A percentile compares a stretch with the other conserved stretches of the same genome.
These are phyloP conservation scores for Platycnemis pennipes DNA, from an alignment of 2,888 invertebrate genomes.

Conservation along the genomic window DNA sequence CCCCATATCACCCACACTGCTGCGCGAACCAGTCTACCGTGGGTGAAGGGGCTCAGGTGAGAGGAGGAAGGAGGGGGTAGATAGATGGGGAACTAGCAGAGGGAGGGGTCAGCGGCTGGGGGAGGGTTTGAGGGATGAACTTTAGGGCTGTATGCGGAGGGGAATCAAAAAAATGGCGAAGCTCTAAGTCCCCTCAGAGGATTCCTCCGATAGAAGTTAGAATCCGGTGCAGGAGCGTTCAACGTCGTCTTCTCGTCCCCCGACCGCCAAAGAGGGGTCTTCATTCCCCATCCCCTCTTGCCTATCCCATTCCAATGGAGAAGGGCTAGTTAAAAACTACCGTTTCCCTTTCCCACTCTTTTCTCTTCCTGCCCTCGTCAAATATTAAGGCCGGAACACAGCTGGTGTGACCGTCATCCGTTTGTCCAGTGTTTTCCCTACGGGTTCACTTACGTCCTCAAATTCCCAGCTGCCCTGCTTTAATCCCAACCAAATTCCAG, in stretches of 20 bases:
- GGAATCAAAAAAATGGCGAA: conserved; percentile 42
- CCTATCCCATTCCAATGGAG: neutral
- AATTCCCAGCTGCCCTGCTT: neutral
- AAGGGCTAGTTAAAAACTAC: neutral
- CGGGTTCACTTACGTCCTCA: neutral
- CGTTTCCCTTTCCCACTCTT: neutral
- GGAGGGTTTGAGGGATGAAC: neutral
- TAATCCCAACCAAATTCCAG: neutral
- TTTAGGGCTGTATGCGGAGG: too few relatives aligned
- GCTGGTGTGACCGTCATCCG: conserved; percentile 7
- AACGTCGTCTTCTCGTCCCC: neutral
- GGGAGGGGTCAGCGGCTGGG: neutral
- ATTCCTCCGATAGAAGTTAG: conserved; percentile 25
- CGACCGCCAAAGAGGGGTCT: neutral
- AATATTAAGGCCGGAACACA: neutral
- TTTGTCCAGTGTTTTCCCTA: neutral
- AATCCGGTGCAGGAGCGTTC: neutral
- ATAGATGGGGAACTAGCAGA: neutral
- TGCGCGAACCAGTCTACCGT: neutral
- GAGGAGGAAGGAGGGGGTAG: neutral
- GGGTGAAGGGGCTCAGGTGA: neutral
- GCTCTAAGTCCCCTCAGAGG: neutral
- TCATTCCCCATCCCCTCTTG: neutral
- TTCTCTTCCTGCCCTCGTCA: neutral
- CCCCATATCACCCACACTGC: neutral